Conservation (phyloP, 2,797 vertebrate species). For the Jordanella pulchra region DNA sequence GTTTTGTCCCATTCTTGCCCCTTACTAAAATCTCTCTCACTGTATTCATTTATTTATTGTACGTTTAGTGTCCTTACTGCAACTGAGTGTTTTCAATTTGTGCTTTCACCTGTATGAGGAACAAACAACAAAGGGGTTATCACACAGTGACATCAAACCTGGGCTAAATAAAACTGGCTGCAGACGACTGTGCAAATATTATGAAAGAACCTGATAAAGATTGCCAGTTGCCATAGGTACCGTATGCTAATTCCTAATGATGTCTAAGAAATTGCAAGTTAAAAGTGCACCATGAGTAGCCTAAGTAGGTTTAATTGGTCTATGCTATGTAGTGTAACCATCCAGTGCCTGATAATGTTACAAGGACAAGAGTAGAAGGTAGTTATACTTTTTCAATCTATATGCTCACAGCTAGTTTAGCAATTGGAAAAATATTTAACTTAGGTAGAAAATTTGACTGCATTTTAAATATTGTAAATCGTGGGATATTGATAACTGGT, state of each 20-base stretch:
- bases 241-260: conserved; percentile 83
- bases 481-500: background rate
- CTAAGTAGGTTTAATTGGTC: conserved; percentile 55
- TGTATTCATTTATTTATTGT: conserved; percentile 34
- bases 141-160: conserved; percentile 61
- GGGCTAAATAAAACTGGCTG: conserved; percentile 75
- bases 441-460: background rate
- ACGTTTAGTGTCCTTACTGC: conserved; percentile 13
- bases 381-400: background rate
- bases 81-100: conserved; percentile 31
- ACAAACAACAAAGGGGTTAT: conserved; percentile 61
- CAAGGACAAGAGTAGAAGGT: background rate
- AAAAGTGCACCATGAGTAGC: conserved; percentile 52
- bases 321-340: conserved; percentile 70
- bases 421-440: background rate
- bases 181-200: conserved; percentile 82
- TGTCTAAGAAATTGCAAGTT: conserved; percentile 65
- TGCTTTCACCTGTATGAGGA: conserved; percentile 51
- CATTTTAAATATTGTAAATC: background rate
- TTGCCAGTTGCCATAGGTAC: conserved; percentile 86
- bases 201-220: conserved; percentile 83
- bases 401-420: background rate
- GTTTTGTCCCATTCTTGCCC: conserved; percentile 1
- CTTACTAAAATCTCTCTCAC: conserved; percentile 21
- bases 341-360: conserved; percentile 23